phyloP scores from a whole-genome alignment of 2,797 vertebrate species.

The Eleutherodactylus coqui region DNA sequence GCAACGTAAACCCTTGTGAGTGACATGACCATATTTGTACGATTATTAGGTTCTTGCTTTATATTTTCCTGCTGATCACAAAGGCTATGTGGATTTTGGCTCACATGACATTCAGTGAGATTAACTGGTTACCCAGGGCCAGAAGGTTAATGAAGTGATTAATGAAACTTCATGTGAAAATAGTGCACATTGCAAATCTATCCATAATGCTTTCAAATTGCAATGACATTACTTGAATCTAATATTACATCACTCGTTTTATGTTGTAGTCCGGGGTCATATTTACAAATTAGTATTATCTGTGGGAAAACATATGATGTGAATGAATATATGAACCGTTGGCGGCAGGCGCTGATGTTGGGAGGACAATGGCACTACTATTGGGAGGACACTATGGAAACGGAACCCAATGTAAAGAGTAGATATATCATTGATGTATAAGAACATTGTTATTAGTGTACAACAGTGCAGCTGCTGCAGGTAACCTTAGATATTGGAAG shows the following conservation, averaged over 20 bases:
- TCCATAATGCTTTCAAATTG: constrained; percentile 26
- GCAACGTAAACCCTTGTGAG: not conserved
- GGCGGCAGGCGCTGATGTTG: not conserved
- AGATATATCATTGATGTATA: not conserved
- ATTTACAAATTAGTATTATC: not conserved
- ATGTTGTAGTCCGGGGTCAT: constrained; percentile 2
- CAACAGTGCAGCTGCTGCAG: not conserved
- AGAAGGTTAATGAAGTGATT: constrained; percentile 56
- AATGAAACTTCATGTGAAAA: constrained; percentile 50
- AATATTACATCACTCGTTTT: constrained; percentile 23
- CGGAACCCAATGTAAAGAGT: not conserved
- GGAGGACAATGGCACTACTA: too few species aligned
- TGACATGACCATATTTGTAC: not conserved
- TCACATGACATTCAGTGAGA: constrained; percentile 42
- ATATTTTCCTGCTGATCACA: constrained; percentile 31
- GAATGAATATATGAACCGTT: too few species aligned
- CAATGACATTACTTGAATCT: constrained; percentile 30
- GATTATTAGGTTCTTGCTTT: constrained; percentile 24
- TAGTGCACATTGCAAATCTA: constrained; percentile 27
- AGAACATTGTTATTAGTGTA: not conserved
- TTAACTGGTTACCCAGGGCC: constrained; percentile 40
- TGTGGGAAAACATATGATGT: not conserved
- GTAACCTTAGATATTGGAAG: too few species aligned
- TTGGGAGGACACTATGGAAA: too few species aligned
- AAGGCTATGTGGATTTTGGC: constrained; percentile 35